Evolutionary conservation across 2,888 invertebrate species (phyloP), one percentile per base, ranked within the genome.

Genomic region (Apamea sordens): DNA sequence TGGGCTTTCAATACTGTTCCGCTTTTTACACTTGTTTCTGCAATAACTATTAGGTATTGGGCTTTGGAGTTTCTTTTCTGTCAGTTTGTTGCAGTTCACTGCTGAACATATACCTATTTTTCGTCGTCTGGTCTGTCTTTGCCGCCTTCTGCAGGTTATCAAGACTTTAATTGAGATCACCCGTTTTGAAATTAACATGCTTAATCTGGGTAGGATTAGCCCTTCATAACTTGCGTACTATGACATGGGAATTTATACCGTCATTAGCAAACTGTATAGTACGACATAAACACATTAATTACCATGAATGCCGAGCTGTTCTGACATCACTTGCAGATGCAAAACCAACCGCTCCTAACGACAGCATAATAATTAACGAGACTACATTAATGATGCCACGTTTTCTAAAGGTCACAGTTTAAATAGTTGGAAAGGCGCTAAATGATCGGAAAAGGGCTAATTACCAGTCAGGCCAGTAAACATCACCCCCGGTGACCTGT

Each of bases 371-470:
- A 80, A 87, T 86, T 84, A 87, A 84, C 73, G 72, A 73, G 69
- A 64, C 68, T 50, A 77, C 67, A 86, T 79, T 76, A 88, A 82
- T 79, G 79, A 73, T 56, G 77, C 56, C 80, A 77, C 79, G 76
- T 56, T n/a, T 56, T 73, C 36, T 50, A 69, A 70, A 87, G 86
- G 82, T 86, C 80, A 73, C 77, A 47, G 73, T 78, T 84, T 76
- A 81, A 79, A 82, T 85, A 88, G 83, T 86, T 86, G 73, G 87
- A 91, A 82, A 90, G 88, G 86, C 85, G 85, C 80, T 86, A 87
- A 89, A 88, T 87, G 79, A 78, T 81, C 75, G 53, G 21, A 44
- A 50, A 64, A 79, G 59, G 21, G 63, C 56, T 88, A 82, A 87
- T 86, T 80, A 71, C 63, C 24, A 77, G 76, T 72, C 74, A 44